Evolutionary conservation across 2,888 invertebrate genomes (phyloP).

Genomic region (Drosophila neonasuta): DNA sequence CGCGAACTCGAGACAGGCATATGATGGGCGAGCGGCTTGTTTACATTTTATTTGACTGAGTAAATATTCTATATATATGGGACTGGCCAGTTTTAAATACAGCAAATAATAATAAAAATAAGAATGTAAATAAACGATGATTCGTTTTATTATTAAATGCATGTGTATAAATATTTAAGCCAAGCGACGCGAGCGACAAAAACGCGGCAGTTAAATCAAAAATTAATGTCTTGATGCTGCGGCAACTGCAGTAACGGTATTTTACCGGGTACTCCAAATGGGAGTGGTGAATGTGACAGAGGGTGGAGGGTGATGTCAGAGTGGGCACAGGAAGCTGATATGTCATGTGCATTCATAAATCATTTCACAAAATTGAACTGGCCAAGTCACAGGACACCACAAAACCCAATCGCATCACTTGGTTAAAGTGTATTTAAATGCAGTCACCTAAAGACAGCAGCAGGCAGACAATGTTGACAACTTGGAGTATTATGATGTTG

Average conservation of each 20-base stretch:
- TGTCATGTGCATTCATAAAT: slow-evolving; percentile 80
- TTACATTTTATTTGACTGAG: slow-evolving; percentile 19
- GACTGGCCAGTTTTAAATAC: slow-evolving; percentile 43
- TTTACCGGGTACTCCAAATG: slow-evolving; percentile 9
- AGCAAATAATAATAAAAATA: slow-evolving; percentile 16
- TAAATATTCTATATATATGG: slow-evolving; percentile 9
- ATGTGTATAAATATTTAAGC: slow-evolving; percentile 56
- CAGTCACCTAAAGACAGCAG: slow-evolving; percentile 24
- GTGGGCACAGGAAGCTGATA: slow-evolving; percentile 78
- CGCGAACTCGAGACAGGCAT: not conserved
- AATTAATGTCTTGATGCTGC: slow-evolving; percentile 70
- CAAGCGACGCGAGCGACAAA: slow-evolving; percentile 26
- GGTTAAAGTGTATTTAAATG: slow-evolving; percentile 48
- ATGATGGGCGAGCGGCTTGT: slow-evolving; percentile 7
- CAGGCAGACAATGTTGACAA: no score
- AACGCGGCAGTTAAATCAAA: slow-evolving; percentile 54
- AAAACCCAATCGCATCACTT: slow-evolving; percentile 48
- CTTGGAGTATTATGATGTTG: no score
- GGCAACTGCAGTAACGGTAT: slow-evolving; percentile 43
- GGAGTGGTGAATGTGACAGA: not conserved
- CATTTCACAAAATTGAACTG: slow-evolving; percentile 76
- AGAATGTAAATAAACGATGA: slow-evolving; percentile 29
- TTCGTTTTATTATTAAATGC: slow-evolving; percentile 58
- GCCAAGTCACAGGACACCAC: slow-evolving; percentile 46
- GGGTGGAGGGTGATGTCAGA: not conserved